phyloP scores from a whole-genome alignment of 2,888 invertebrate genomes.

The Nysson spinosus region DNA sequence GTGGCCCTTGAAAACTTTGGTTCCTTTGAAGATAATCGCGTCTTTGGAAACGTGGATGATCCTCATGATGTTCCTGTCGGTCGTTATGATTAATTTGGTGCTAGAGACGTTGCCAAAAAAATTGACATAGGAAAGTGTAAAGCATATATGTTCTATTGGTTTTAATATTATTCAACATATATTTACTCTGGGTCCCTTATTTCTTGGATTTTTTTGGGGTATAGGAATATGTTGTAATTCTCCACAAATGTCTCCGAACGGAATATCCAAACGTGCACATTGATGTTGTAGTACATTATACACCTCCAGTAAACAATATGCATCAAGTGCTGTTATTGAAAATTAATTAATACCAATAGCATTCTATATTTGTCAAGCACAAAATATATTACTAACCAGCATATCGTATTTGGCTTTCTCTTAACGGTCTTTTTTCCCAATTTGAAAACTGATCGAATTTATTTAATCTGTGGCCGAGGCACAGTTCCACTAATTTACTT shows the following conservation, averaged over 20 bases:
- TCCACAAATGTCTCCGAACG: conserved; percentile 83
- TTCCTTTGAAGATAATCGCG: too few species aligned
- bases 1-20: too few species aligned
- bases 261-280: conserved; percentile 79
- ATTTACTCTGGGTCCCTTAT: conserved; percentile 43
- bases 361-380: background rate
- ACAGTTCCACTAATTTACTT: conserved; percentile 85
- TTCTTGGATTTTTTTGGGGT: conserved; percentile 72
- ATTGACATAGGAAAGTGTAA: too few species aligned
- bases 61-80: too few species aligned
- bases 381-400: conserved; percentile 79
- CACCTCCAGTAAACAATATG: conserved; percentile 90
- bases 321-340: conserved; percentile 85
- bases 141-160: too few species aligned
- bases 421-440: conserved; percentile 91
- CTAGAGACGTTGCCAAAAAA: too few species aligned
- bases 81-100: too few species aligned
- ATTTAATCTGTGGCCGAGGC: conserved; percentile 87
- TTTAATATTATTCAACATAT: background rate
- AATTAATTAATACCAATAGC: conserved; percentile 17
- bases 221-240: conserved; percentile 74
- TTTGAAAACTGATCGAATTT: conserved; percentile 95
- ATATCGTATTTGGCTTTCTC: conserved; percentile 88
- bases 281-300: conserved; percentile 82
- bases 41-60: too few species aligned